Conservation (phyloP, 2,797 vertebrate species). For the Syngnathus acus region DNA sequence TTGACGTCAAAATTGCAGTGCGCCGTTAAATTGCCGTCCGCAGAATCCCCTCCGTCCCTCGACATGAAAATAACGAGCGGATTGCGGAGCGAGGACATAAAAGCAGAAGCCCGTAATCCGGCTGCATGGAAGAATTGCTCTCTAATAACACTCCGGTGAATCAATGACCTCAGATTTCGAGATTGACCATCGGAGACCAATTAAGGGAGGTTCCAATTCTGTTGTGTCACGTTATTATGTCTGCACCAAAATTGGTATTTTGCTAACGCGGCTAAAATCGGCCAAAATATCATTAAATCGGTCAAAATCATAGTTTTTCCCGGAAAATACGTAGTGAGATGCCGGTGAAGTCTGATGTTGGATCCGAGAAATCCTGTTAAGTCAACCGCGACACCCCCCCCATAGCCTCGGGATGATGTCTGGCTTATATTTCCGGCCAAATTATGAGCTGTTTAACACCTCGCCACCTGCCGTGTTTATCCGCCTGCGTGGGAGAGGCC, state of each 20-base stretch:
- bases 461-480: constrained; percentile 43
- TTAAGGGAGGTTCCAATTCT: neutral
- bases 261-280: no score
- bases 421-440: constrained; percentile 41
- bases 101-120: neutral
- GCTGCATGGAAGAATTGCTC: neutral
- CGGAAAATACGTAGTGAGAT: no score
- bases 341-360: constrained; percentile 16
- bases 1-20: neutral
- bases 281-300: no score
- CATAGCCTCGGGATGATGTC: constrained; percentile 28
- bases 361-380: constrained; percentile 50
- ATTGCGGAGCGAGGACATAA: neutral
- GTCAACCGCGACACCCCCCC: constrained; percentile 8
- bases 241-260: no score
- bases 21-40: neutral
- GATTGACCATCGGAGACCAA: neutral
- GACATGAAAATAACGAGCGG: neutral
- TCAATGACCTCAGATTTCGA: neutral
- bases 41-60: neutral
- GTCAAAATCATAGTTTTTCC: no score
- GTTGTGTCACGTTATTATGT: no score
- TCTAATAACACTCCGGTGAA: neutral
- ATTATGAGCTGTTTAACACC: constrained; percentile 50
- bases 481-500: constrained; percentile 9